Evolutionary conservation across 2,797 vertebrate genomes (phyloP).

Genomic region (Chloroceryle inda): DNA sequence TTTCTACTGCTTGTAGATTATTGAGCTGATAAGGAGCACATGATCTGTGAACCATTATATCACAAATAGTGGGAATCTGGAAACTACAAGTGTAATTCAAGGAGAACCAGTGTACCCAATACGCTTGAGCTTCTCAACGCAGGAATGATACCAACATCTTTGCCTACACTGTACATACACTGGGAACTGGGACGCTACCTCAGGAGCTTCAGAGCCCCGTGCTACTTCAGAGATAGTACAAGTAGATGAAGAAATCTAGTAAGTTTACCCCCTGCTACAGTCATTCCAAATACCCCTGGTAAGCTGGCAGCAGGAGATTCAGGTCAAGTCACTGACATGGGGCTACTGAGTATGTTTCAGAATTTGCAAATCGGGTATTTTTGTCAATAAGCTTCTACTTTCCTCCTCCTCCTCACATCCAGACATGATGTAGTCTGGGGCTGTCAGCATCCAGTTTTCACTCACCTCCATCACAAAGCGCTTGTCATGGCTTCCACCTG

Average conservation of each 20-base stretch:
- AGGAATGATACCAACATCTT: not conserved
- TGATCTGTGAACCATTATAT: not conserved
- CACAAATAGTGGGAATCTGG: not conserved
- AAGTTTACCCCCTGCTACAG: not conserved
- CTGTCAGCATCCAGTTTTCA: not conserved
- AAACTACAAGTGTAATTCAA: not conserved
- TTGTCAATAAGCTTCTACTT: not conserved
- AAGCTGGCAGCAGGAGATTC: not conserved
- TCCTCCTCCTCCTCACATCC: not conserved
- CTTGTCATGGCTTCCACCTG: slow-evolving; percentile 98
- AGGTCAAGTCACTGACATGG: not conserved
- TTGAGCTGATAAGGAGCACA: not conserved
- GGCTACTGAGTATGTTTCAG: not conserved
- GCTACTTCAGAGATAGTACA: not conserved
- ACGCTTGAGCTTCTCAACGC: not conserved
- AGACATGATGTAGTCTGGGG: not conserved
- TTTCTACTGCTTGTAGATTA: not conserved
- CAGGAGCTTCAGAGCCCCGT: not conserved
- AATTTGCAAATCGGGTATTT: not conserved
- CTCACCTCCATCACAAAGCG: slow-evolving; percentile 98
- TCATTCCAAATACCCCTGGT: not conserved
- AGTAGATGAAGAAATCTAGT: not conserved
- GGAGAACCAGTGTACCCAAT: not conserved
- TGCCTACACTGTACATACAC: not conserved
- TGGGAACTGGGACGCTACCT: not conserved